These are phyloP conservation scores for Dynastes maya DNA, from an alignment of 2,888 invertebrate species.

Conservation along the genomic window DNA sequence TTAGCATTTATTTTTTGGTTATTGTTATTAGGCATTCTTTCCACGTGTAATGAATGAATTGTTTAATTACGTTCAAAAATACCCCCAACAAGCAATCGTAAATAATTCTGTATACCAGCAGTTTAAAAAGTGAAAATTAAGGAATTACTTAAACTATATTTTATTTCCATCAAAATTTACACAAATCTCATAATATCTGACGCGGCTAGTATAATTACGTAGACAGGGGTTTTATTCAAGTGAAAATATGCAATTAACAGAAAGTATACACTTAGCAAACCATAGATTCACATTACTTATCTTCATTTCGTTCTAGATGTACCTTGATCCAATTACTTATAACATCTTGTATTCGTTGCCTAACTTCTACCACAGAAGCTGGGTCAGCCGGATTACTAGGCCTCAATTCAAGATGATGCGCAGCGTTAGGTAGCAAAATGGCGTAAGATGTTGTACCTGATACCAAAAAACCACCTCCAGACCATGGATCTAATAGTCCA, in stretches of 20 bases:
- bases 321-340: constrained; percentile 76
- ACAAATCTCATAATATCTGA: not conserved
- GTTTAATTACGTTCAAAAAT: not conserved
- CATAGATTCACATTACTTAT: no score
- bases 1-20: no score
- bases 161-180: constrained; percentile 15
- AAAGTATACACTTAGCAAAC: no score
- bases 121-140: not conserved
- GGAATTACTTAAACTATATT: not conserved
- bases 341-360: constrained; percentile 76
- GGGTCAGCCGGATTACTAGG: constrained; percentile 78
- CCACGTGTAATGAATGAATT: no score
- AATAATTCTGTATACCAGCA: no score
- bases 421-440: constrained; percentile 85
- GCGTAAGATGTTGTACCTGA: constrained; percentile 78
- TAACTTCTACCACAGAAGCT: constrained; percentile 75
- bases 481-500: constrained; percentile 91
- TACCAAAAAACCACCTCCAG: constrained; percentile 85
- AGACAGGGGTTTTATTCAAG: no score
- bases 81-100: no score
- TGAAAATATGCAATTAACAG: no score
- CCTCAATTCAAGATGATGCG: constrained; percentile 90
- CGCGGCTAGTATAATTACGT: no score
- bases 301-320: not conserved
- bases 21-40: no score